A percentile compares a stretch with the other conserved stretches of the same genome.
These are phyloP conservation scores for Heliothis virescens DNA, from an alignment of 1,140 invertebrate species.

Conservation along the genomic window DNA sequence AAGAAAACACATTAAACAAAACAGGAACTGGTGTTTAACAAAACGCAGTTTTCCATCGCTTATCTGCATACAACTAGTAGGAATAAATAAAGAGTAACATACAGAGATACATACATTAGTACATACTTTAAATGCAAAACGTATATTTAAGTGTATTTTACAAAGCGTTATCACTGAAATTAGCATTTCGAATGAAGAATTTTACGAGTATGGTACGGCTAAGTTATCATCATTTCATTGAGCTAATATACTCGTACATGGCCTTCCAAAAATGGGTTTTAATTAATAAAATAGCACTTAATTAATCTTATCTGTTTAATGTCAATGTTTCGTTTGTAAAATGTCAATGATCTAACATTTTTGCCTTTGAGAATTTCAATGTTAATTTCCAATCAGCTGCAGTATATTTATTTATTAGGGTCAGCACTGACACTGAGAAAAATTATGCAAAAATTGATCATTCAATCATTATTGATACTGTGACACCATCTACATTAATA, in stretches of 20 bases:
- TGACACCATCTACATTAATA: no score
- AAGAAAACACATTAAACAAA: not conserved
- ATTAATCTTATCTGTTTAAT: no score
- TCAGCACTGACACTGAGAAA: no score
- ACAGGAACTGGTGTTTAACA: not conserved
- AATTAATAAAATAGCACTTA: no score
- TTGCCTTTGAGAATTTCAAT: no score
- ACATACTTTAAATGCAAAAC: constrained; percentile 8
- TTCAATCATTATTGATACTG: no score
- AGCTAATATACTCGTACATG: not conserved
- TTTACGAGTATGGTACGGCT: constrained; percentile 19
- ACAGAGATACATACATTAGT: not conserved
- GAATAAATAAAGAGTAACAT: not conserved
- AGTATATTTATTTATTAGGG: no score
- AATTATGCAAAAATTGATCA: no score
- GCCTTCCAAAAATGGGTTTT: not conserved
- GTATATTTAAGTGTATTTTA: not conserved
- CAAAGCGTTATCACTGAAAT: constrained; percentile 30
- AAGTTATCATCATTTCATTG: constrained; percentile 27
- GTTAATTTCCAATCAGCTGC: no score
- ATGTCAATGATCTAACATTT: no score
- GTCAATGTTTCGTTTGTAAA: no score
- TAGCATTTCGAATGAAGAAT: constrained; percentile 23
- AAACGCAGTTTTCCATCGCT: not conserved
- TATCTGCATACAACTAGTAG: not conserved